These are phyloP conservation scores for Apamea sordens DNA, from an alignment of 2,888 invertebrate genomes.

Conservation along the genomic window DNA sequence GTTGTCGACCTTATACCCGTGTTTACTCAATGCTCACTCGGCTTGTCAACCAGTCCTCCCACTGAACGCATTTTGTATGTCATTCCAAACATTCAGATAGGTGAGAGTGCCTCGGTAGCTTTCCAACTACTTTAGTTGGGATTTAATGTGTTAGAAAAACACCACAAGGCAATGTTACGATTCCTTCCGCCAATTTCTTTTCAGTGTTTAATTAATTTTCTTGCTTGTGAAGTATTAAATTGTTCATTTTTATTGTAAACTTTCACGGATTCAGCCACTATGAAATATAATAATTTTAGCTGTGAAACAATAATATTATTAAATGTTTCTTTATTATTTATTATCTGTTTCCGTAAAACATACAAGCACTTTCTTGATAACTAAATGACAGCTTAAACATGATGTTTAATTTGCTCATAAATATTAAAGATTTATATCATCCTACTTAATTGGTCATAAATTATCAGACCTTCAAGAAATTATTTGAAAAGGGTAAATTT, in stretches of 20 bases:
- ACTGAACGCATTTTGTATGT: slow-evolving; percentile 81
- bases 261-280: slow-evolving; percentile 7
- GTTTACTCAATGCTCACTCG: slow-evolving; percentile 79
- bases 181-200: slow-evolving; percentile 27
- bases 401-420: slow-evolving; percentile 48
- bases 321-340: slow-evolving; percentile 16
- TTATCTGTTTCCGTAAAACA: slow-evolving; percentile 34
- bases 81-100: slow-evolving; percentile 77
- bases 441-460: slow-evolving; percentile 56
- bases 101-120: slow-evolving; percentile 74
- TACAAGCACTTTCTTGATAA: slow-evolving; percentile 20
- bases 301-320: not conserved
- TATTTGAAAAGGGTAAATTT: slow-evolving; percentile 39
- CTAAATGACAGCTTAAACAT: slow-evolving; percentile 35
- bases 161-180: not conserved
- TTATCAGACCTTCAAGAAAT: slow-evolving; percentile 28
- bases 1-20: slow-evolving; percentile 84
- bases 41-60: slow-evolving; percentile 87
- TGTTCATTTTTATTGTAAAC: slow-evolving; percentile 11
- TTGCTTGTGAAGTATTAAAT: not conserved
- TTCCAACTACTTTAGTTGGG: slow-evolving; percentile 42
- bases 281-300: slow-evolving; percentile 6
- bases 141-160: slow-evolving; percentile 31
- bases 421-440: slow-evolving; percentile 59
- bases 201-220: slow-evolving; percentile 8